Evolutionary conservation across 2,113 vertebrate species (phyloP), one percentile per base, ranked within the genome.

Genomic region (Apodemus speciosus): DNA sequence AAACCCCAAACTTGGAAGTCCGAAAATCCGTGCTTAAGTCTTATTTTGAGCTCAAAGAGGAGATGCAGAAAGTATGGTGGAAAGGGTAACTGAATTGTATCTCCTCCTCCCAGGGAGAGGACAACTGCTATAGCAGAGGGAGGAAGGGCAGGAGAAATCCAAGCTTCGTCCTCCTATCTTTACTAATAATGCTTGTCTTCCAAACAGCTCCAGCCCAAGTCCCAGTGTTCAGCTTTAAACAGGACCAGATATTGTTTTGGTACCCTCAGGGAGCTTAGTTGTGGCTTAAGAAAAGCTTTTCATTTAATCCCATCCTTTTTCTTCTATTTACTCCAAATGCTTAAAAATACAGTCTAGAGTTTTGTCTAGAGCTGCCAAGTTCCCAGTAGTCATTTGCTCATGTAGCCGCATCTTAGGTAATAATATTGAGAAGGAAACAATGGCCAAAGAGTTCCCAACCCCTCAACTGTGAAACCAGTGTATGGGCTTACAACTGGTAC

Each of bases 101-200:
- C 10, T 72, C 32, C 43, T 60, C 16, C 43, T 10, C 68, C 56
- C 4, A 0, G 16, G 20, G 58, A 89, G 25, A 92, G 25, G 68
- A 43, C 7, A n/a, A 43, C 69, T 71, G 60, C 75, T 53, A 0
- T 27, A 89, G 27, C 21, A 25, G 6, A 81, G 72, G 58, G 11
- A 25, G 27, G 75, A 14, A 58, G 25, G 49, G 58, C 2, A 1
- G 40, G 69, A 90, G 10, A 94, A 30, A 53, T 14, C 27, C 21
- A 3, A 4, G 64, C n/a, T 76, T 60, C 62, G 58, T 69, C 71
- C 81, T 43, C 49, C 38, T 92, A 27, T 43, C 79, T 79, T 86
- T 84, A 95, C 85, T 69, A 95, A 85, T 43, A 27, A 79, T 32
- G 32, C 85, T 94, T 94, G 76, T 90, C 86, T 83, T 92, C 85